These are phyloP conservation scores for Tamias sibiricus DNA, from an alignment of 2,113 vertebrate species.

Conservation along the genomic window DNA sequence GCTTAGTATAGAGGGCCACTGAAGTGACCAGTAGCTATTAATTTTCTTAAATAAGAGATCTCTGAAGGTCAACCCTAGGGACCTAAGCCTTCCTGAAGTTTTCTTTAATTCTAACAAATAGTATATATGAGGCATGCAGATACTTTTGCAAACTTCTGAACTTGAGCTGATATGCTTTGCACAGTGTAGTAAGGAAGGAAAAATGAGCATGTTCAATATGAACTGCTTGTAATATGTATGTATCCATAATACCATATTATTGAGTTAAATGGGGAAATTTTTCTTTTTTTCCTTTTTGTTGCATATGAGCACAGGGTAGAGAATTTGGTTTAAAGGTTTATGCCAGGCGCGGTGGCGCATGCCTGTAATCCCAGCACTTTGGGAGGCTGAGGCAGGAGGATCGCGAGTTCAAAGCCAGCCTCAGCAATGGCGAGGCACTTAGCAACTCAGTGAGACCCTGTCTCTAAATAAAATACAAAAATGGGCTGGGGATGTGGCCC, in stretches of 20 bases:
- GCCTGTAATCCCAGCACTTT: too few relatives aligned
- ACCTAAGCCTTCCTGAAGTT: background rate
- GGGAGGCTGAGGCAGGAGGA: too few relatives aligned
- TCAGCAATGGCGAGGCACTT: too few relatives aligned
- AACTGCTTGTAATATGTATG: background rate
- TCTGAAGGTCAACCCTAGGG: background rate
- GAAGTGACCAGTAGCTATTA: background rate
- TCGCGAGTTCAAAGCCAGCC: too few relatives aligned
- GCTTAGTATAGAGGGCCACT: background rate
- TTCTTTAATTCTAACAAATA: conserved; percentile 30
- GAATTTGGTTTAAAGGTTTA: conserved; percentile 3
- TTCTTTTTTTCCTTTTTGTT: background rate
- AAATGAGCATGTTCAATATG: background rate
- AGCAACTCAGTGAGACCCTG: too few relatives aligned
- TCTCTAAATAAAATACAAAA: too few relatives aligned
- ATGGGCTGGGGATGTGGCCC: too few relatives aligned
- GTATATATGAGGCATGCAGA: background rate
- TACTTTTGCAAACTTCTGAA: background rate
- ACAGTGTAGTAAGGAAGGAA: background rate
- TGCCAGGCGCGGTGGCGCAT: too few relatives aligned
- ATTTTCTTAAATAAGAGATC: background rate
- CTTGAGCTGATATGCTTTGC: background rate
- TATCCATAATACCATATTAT: background rate
- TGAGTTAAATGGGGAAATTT: background rate
- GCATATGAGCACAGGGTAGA: background rate